phyloP scores from a whole-genome alignment of 2,113 vertebrate genomes.

The Cinclus cinclus region DNA sequence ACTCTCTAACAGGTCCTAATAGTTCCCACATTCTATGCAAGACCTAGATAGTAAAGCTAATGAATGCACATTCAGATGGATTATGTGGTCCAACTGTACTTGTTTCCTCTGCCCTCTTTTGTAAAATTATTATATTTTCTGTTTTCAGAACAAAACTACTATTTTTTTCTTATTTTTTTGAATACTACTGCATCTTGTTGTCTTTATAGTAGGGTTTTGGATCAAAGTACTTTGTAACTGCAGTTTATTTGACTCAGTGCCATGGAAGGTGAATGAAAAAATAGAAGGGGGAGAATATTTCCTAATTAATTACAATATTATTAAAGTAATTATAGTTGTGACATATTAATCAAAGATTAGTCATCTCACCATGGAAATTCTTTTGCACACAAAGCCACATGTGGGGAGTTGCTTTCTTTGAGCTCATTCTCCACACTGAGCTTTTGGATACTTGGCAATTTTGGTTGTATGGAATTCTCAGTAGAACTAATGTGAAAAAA shows the following conservation, averaged over 20 bases:
- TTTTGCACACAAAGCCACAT: not conserved
- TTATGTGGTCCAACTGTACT: not conserved
- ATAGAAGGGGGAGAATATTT: not conserved
- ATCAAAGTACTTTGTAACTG: not conserved
- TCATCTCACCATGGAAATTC: conserved; percentile 2
- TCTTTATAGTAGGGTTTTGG: not conserved
- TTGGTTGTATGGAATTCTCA: not conserved
- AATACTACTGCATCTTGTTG: not conserved
- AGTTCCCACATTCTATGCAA: not conserved
- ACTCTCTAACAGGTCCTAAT: not conserved
- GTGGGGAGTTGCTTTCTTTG: not conserved
- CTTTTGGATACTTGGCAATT: not conserved
- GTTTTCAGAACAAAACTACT: not conserved
- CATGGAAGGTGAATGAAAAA: not conserved
- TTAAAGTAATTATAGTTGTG: not conserved
- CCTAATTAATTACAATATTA: conserved; percentile 27
- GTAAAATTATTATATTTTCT: not conserved
- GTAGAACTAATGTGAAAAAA: not conserved
- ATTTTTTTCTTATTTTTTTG: not conserved
- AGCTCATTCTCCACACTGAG: not conserved
- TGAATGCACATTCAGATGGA: not conserved
- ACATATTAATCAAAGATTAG: not conserved
- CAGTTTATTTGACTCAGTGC: not conserved
- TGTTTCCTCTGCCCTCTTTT: not conserved
- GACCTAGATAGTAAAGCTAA: not conserved